Evolutionary conservation across 2,888 invertebrate species (phyloP).

Genomic region (Tupiocoris notatus): DNA sequence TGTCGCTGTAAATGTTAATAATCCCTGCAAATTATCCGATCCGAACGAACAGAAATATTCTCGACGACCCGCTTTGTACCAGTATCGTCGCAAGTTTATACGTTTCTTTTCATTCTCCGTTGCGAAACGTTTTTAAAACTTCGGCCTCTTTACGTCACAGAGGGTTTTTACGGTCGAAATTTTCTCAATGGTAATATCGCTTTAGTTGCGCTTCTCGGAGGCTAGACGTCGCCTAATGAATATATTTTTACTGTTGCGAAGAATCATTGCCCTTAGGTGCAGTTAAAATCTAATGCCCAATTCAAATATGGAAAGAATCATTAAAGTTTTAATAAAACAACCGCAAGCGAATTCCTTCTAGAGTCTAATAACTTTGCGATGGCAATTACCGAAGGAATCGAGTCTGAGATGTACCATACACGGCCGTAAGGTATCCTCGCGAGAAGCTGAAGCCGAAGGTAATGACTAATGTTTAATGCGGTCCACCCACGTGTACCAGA

Average conservation of each 20-base stretch:
- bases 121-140: too few relatives aligned
- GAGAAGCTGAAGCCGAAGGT: constrained; percentile 7
- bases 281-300: not conserved
- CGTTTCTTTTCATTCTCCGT: too few relatives aligned
- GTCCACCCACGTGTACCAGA: constrained; percentile 5
- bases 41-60: too few relatives aligned
- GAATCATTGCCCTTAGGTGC: not conserved
- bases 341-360: constrained; percentile 25
- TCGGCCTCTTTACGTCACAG: too few relatives aligned
- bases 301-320: not conserved
- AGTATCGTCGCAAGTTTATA: too few relatives aligned
- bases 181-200: too few relatives aligned
- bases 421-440: not conserved
- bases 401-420: not conserved
- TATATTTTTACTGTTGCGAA: too few relatives aligned
- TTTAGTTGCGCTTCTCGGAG: too few relatives aligned
- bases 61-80: too few relatives aligned
- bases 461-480: constrained; percentile 25
- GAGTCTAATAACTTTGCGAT: constrained; percentile 11
- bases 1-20: constrained; percentile 11
- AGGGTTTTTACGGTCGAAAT: too few relatives aligned
- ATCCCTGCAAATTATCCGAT: too few relatives aligned
- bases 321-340: constrained; percentile 10
- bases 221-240: too few relatives aligned
- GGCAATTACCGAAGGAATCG: constrained; percentile 8